Base-by-base conservation (phyloP, 2,797 vertebrate species). In the Pangasius sanitwongsei region DNA sequence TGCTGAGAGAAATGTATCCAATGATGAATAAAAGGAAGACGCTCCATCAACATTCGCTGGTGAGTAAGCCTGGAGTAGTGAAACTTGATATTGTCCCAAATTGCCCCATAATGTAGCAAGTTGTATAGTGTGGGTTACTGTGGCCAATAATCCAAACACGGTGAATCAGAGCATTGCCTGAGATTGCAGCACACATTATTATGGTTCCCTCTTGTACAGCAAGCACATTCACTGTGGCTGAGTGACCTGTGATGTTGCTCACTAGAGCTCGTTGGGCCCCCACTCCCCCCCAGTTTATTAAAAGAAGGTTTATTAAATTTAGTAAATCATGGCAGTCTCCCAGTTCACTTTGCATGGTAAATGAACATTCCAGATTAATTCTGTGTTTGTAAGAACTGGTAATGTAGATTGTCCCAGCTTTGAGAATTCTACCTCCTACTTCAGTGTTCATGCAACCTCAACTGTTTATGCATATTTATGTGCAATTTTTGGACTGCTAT, bases 61-160 rank as follows among this genome's bases (percentile, higher is more conserved):
- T 50, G 8, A 50, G 63, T 31, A 69, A 84, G 59, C 1, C 82
- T 67, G 6, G 6, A 15, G 37, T 48, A 28, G 37, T 48, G 15
- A 83, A 67, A 84, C 61, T 25, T 67, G 28, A 67, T 20, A 84
- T n/a, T 67, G 82, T 50, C 16, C 28, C 28, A 67, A 50, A 84
- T 67, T 50, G 44, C n/a, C 9, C 28, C 4, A 31, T 84, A 48
- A 67, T 31, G 13, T 18, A 48, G 37, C 15, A 48, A 48, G 25
- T 65, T 65, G 55, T 61, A 83, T 83, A 50, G 77, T 59, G 28
- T 48, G 44, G 6, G 44, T 48, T 53, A 77, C n/a, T 34, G 25
- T 53, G 44, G 44, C 44, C 44, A 48, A 48, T 48, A 48, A 48
- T 48, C 44, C 44, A 41, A 44, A 63, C 81, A 83, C 5, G 25